Evolutionary conservation across 2,113 vertebrate genomes (phyloP).

Genomic region (Macquaria ambigua): DNA sequence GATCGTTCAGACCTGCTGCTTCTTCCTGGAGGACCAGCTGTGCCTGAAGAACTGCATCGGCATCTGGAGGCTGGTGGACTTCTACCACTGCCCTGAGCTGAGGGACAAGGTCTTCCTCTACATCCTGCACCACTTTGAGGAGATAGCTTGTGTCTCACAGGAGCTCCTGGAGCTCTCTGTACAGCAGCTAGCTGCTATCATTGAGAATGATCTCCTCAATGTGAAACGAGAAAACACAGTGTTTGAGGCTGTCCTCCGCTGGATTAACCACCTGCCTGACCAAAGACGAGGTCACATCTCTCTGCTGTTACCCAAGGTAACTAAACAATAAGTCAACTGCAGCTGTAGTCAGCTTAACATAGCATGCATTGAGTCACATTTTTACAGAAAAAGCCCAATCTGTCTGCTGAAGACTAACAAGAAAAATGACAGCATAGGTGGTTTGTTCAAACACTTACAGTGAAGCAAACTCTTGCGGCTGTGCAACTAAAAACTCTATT

Average conservation of each 20-base stretch:
- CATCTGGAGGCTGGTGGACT: constrained; percentile 80
- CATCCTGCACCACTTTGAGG: constrained; percentile 87
- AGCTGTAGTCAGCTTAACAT: not conserved
- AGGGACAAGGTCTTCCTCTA: constrained; percentile 80
- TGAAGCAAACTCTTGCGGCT: too few relatives aligned
- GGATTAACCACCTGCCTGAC: constrained; percentile 48
- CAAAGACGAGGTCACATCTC: constrained; percentile 27
- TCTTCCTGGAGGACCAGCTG: constrained; percentile 86
- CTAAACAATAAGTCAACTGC: not conserved
- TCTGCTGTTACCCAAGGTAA: constrained; percentile 53
- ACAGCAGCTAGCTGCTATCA: constrained; percentile 81
- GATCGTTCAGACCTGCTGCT: constrained; percentile 83
- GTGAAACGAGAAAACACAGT: constrained; percentile 29
- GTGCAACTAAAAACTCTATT: too few relatives aligned
- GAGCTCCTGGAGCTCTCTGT: constrained; percentile 86
- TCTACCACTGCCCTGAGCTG: constrained; percentile 76
- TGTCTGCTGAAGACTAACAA: not conserved
- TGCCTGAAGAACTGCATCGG: constrained; percentile 78
- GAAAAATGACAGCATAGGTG: not conserved
- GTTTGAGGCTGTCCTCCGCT: constrained; percentile 41
- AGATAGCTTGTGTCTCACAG: constrained; percentile 67
- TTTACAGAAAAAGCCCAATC: not conserved
- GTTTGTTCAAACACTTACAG: too few relatives aligned
- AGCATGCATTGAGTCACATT: not conserved
- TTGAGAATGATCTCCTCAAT: constrained; percentile 66